Percentiles rank a stretch among this genome's conserved stretches.
Conservation (phyloP, 2,113 vertebrate genomes). For the Chunga burmeisteri region DNA sequence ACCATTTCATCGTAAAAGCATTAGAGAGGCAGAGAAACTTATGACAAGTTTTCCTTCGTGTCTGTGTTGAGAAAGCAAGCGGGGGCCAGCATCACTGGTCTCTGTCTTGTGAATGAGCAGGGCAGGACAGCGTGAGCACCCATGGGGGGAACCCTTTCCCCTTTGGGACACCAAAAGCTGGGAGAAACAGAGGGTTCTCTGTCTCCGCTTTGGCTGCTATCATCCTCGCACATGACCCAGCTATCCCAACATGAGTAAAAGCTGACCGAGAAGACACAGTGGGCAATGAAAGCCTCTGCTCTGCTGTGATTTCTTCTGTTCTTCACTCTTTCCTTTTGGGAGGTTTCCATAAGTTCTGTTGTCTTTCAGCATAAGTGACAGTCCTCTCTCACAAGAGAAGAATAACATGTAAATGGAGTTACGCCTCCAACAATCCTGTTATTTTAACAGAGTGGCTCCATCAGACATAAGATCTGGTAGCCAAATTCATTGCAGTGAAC, state of each 20-base stretch:
- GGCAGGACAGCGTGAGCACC: neutral
- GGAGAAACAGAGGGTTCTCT: neutral
- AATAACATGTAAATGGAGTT: neutral
- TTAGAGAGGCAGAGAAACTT: neutral
- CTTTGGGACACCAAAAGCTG: neutral
- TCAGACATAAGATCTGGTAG: neutral
- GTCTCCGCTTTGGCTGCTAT: neutral
- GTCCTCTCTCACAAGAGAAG: neutral
- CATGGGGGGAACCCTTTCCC: neutral
- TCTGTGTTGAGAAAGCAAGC: neutral
- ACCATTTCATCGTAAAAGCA: neutral
- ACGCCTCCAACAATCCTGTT: neutral
- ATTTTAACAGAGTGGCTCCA: neutral
- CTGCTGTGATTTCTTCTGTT: neutral
- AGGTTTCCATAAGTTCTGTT: neutral
- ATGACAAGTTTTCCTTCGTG: neutral
- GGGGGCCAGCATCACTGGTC: rapidly evolving
- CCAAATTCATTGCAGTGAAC: neutral
- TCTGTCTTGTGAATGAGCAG: neutral
- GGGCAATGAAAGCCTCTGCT: neutral
- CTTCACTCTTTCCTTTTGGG: neutral
- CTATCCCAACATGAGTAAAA: neutral
- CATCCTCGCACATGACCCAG: neutral
- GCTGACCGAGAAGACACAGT: neutral
- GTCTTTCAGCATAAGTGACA: neutral